Percentiles rank a stretch among this genome's conserved stretches.
Evolutionary conservation across 2,888 invertebrate species (phyloP).

Genomic region (Sarcophaga subvicina): DNA sequence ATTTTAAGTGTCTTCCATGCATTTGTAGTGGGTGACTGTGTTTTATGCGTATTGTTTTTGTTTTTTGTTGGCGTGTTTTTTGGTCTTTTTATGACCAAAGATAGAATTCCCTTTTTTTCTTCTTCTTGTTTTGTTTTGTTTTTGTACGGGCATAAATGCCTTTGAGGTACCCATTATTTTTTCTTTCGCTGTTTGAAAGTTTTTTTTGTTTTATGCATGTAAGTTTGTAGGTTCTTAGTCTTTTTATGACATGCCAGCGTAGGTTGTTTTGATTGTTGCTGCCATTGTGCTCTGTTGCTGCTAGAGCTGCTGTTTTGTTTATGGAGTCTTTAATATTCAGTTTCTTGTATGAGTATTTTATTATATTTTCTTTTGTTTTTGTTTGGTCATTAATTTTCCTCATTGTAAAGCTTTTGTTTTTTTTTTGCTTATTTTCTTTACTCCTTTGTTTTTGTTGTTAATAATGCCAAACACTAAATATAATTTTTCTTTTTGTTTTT

Average conservation of each 20-base stretch:
- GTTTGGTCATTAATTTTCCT: slow-evolving; percentile 56
- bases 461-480: slow-evolving; percentile 52
- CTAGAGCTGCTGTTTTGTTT: slow-evolving; percentile 18
- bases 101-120: slow-evolving; percentile 34
- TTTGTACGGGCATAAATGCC: slow-evolving; percentile 43
- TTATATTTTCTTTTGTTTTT: slow-evolving; percentile 22
- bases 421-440: slow-evolving; percentile 26
- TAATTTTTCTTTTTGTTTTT: background rate
- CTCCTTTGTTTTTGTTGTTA: slow-evolving; percentile 35
- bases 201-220: background rate
- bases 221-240: slow-evolving; percentile 12
- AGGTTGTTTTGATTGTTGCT: slow-evolving; percentile 56
- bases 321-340: slow-evolving; percentile 32
- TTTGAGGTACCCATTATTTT: slow-evolving; percentile 55
- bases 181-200: slow-evolving; percentile 1
- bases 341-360: slow-evolving; percentile 38
- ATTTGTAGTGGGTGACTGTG: slow-evolving; percentile 64
- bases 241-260: slow-evolving; percentile 42
- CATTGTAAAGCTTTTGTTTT: slow-evolving; percentile 25
- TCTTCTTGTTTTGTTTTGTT: slow-evolving; percentile 21
- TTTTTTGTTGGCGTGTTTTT: slow-evolving; percentile 32
- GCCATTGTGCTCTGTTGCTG: background rate
- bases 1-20: slow-evolving; percentile 59
- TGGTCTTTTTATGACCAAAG: slow-evolving; percentile 42
- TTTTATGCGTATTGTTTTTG: slow-evolving; percentile 56